Evolutionary conservation across 2,888 invertebrate species (phyloP), one percentile per base, ranked within the genome.

Genomic region (Cantharis lateralis): DNA sequence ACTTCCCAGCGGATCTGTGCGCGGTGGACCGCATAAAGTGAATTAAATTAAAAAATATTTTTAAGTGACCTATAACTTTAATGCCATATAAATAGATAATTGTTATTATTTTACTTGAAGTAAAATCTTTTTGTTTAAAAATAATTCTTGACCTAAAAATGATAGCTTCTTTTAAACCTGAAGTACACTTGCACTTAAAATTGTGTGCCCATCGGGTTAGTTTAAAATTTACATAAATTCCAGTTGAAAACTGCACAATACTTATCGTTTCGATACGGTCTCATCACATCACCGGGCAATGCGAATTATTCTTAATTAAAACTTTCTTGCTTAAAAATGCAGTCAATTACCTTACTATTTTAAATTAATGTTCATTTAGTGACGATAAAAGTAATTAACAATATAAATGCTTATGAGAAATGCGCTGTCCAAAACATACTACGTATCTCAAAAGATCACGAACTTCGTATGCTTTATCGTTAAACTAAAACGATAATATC

Each of bases 391-490:
- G 7, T 48, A n/a, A 9, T 48, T 48, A 48, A n/a, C 48, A 48
- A 48, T 48, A n/a, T 48, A n/a, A 48, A n/a, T 48, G 7, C n/a
- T 48, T n/a, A 48, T 66, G n/a, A 66, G 9, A 66, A 66, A 20
- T 66, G 64, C 20, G 24, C 20, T 66, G 64, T 66, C 64, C 64
- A 20, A 66, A 66, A 66, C 64, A 24, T 20, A 66, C n/a, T 20
- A 26, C 26, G 5, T 26, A 20, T 64, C 28, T 62, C 64, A 68
- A 74, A 74, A 74, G 74, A 69, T 74, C 74, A 74, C 73, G 75
- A 66, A 75, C 75, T 64, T 75, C 10, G 68, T 68, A 68, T 75
- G 71, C 18, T 71, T 71, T 75, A 71, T 71, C 71, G 61, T 68
- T 68, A 13, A 70, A 66, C 18, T 13, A 66, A 66, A 66, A 66